These are phyloP conservation scores for Priocnemis perturbator DNA, from an alignment of 2,888 invertebrate species.

Conservation along the genomic window DNA sequence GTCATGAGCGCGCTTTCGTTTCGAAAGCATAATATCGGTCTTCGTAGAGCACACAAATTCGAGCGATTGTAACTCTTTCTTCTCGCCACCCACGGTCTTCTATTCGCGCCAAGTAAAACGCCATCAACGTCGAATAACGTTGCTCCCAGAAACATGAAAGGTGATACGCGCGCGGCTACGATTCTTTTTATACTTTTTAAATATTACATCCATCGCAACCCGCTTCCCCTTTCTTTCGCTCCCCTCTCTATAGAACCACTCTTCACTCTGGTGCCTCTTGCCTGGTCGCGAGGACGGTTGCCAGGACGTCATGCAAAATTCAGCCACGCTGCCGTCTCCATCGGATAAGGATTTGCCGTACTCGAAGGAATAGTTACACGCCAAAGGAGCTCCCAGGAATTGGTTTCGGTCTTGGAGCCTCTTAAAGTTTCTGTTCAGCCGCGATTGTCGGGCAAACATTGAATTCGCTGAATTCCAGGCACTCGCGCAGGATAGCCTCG, in stretches of 20 bases:
- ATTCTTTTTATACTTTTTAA: constrained; percentile 6
- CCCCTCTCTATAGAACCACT: constrained; percentile 25
- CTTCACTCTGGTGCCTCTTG: not conserved
- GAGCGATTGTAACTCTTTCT: no score
- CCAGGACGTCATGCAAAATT: constrained; percentile 41
- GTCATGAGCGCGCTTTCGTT: no score
- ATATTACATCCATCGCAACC: constrained; percentile 20
- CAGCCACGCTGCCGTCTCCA: constrained; percentile 22
- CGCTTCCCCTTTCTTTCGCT: not conserved
- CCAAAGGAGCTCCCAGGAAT: constrained; percentile 31
- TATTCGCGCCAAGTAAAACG: no score
- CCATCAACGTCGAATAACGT: not conserved
- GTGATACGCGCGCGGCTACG: not conserved
- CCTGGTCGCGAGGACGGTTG: constrained; percentile 15
- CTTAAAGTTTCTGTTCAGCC: constrained; percentile 45
- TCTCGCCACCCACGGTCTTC: constrained; percentile 1
- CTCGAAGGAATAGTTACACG: constrained; percentile 24
- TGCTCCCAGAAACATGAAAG: constrained; percentile 12
- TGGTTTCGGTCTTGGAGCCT: constrained; percentile 34
- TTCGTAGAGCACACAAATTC: no score
- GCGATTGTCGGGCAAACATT: constrained; percentile 49
- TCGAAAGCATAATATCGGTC: no score
- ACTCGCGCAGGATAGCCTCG: no score
- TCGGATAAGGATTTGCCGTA: constrained; percentile 44
- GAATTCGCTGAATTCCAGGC: not conserved